These are phyloP conservation scores for Dendrolimus pini DNA, from an alignment of 2,888 invertebrate species.

Conservation along the genomic window DNA sequence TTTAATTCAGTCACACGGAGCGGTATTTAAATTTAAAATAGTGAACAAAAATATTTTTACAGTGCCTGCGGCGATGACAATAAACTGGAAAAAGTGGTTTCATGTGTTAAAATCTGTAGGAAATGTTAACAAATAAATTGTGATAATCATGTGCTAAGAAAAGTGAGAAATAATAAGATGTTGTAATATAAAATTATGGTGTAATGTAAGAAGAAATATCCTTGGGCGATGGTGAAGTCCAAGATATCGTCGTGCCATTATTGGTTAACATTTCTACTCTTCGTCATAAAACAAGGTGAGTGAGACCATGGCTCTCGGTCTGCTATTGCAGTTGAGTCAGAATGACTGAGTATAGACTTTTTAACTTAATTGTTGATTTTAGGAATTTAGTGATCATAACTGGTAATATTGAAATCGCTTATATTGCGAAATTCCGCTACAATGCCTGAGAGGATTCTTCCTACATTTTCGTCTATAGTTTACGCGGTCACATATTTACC, in stretches of 20 bases:
- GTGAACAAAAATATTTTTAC: too few species aligned
- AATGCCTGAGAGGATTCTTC: too few species aligned
- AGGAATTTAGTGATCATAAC: too few species aligned
- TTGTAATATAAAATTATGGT: conserved; percentile 32
- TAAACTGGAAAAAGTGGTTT: conserved; percentile 15
- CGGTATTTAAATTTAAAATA: too few species aligned
- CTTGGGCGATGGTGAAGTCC: conserved; percentile 49
- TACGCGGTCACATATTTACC: too few species aligned
- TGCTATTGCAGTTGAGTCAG: too few species aligned
- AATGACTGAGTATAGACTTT: too few species aligned
- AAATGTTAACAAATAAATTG: conserved; percentile 23
- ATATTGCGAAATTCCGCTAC: too few species aligned
- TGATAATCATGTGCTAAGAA: conserved; percentile 32
- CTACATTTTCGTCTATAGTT: too few species aligned
- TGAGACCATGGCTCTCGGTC: conserved; percentile 1
- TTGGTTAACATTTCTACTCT: conserved; percentile 36
- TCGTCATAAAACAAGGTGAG: conserved; percentile 42
- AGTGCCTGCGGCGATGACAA: conserved; percentile 14
- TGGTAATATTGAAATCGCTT: too few species aligned
- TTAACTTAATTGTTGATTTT: too few species aligned
- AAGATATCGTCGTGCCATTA: conserved; percentile 34
- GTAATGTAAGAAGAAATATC: conserved; percentile 24
- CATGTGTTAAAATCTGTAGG: conserved; percentile 3
- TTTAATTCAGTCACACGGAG: too few species aligned
- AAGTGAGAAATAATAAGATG: conserved; percentile 15